Evolutionary conservation across 2,888 invertebrate species (phyloP).

Genomic region (Cantharis rustica): DNA sequence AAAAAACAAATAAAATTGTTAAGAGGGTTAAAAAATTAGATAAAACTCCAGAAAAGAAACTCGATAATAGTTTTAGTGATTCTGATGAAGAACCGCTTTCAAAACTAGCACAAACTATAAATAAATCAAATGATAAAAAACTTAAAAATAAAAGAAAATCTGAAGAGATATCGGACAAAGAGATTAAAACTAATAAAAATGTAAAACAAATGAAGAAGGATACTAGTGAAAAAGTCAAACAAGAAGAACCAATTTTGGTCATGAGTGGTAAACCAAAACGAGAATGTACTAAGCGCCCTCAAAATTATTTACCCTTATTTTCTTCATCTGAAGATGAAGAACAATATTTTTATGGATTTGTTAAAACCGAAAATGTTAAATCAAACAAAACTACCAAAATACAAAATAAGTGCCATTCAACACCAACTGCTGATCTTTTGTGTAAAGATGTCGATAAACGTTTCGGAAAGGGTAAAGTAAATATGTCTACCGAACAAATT

Average conservation of each 20-base stretch:
- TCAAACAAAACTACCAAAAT: conserved; percentile 45
- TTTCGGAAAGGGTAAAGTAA: conserved; percentile 65
- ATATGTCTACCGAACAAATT: conserved; percentile 72
- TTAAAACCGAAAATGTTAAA: conserved; percentile 41
- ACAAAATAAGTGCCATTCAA: conserved; percentile 51
- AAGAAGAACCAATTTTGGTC: not conserved
- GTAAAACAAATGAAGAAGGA: not conserved
- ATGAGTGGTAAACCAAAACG: conserved; percentile 47
- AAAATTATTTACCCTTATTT: conserved; percentile 51
- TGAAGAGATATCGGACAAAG: not conserved
- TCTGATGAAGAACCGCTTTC: conserved; percentile 71
- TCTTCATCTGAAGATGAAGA: conserved; percentile 60
- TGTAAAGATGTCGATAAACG: conserved; percentile 52
- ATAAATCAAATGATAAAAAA: conserved; percentile 1
- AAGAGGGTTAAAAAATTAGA: conserved; percentile 32
- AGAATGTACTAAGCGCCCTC: conserved; percentile 52
- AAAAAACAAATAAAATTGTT: conserved; percentile 36
- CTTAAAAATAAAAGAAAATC: conserved; percentile 6
- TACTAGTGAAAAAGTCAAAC: conserved; percentile 23
- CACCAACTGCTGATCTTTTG: conserved; percentile 34
- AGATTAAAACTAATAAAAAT: not conserved
- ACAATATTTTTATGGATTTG: conserved; percentile 51
- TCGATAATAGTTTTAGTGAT: conserved; percentile 62
- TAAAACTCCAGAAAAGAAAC: conserved; percentile 28
- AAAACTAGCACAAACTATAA: conserved; percentile 55